Conservation (phyloP, 23 tunicate genomes). For the Styela clava region DNA sequence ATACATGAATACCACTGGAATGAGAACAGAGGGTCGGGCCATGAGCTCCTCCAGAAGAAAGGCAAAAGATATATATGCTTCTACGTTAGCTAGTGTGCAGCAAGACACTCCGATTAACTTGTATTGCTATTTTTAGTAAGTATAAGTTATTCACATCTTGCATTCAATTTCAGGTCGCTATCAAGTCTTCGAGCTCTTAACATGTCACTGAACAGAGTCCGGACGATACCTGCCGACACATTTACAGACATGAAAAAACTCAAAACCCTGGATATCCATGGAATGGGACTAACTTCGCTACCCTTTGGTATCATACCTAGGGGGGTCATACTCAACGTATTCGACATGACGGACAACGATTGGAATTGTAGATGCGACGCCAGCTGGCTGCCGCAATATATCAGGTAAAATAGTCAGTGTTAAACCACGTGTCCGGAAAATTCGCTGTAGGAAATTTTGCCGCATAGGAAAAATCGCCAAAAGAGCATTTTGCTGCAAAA, state of each 20-base stretch:
- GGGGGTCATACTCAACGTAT: constrained; percentile 52
- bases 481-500: too few relatives aligned
- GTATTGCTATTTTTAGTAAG: too few relatives aligned
- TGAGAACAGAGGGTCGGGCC: too few relatives aligned
- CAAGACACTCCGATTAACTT: too few relatives aligned
- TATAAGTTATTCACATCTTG: background rate
- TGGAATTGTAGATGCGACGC: constrained; percentile 67
- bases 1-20: too few relatives aligned
- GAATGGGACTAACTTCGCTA: constrained; percentile 38
- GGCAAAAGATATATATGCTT: too few relatives aligned
- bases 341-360: constrained; percentile 60
- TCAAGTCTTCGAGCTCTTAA: constrained; percentile 44
- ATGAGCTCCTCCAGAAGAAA: too few relatives aligned
- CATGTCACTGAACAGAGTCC: constrained; percentile 56
- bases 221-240: constrained; percentile 31
- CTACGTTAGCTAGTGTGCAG: too few relatives aligned
- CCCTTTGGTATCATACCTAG: constrained; percentile 52
- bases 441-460: too few relatives aligned
- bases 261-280: constrained; percentile 57
- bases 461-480: too few relatives aligned
- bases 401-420: constrained; percentile 54
- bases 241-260: constrained; percentile 31
- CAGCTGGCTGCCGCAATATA: constrained; percentile 56
- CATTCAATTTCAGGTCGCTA: constrained; percentile 47
- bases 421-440: too few relatives aligned